Evolutionary conservation across 2,113 vertebrate species (phyloP), one percentile per base, ranked within the genome.

Genomic region (Rhinichthys klamathensis): DNA sequence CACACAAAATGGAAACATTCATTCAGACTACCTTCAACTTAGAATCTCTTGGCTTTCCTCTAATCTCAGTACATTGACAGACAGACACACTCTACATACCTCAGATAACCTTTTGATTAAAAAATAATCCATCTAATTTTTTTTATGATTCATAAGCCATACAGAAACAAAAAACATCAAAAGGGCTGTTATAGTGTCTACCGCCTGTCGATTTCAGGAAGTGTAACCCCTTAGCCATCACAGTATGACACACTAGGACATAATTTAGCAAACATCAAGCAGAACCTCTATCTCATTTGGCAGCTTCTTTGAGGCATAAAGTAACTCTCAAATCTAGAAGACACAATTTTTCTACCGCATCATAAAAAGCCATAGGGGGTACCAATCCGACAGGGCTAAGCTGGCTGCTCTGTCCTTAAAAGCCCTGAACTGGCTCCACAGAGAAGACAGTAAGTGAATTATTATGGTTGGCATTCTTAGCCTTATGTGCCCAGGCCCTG

Each of bases 281-380:
- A 44, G 21, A 61, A 41, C 56, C 61, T 8, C 1, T 10, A 60
- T 61, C 11, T 61, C 46, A 9, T 41, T 41, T 41, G 41, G 41
- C 41, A 41, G 41, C 41, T 41, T 41, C 49, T 54, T 18, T 76
- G 13, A 16, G 23, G 54, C n/a, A 49, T 67, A 81, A 67, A 81
- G 9, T 49, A 32, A 21, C 44, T 67, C 10, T 46, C 15, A 81
- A 21, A 18, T 51, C 44, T 67, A 16, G 8, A 67, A 81, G 25
- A 67, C 15, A 81, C 25, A 11, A 30, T 11, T 8, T 81, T 27
- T 21, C 23, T 7, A 5, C 58, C 6, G 13, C 54, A 63, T 63
- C 58, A 65, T n/a, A 65, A 80, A 80, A 65, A 67, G 41, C 78
- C 60, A 65, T 18, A 80, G 61, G 60, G 23, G 58, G 79, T 32